Evolutionary conservation across 2,797 vertebrate species (phyloP), one percentile per base, ranked within the genome.

Genomic region (Cossypha heuglini): DNA sequence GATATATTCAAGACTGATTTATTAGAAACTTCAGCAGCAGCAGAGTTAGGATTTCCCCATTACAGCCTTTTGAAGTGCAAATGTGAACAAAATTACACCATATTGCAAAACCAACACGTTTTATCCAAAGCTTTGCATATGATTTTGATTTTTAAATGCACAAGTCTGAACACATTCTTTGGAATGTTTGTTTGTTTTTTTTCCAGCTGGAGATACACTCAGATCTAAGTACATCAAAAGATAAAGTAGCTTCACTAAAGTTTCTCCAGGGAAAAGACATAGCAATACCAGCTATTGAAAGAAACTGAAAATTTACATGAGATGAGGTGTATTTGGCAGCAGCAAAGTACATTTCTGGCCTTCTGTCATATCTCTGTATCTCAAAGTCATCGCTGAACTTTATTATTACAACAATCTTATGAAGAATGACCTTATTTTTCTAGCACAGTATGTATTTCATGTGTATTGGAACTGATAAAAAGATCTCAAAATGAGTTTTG

Each of bases 291-390:
- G 35, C 46, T 90, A 83, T 61, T 93, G 86, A 96, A 71, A 95
- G 54, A 97, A 89, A 91, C n/a, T 90, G 40, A 49, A 91, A 96
- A 97, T 97, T 97, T 96, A 97, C 86, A 88, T 88, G 88, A 96
- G 93, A 94, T 96, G 92, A 97, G 86, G 73, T 97, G 62, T 88
- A 96, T 97, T 91, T 89, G 94, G 85, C 91, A 92, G 61, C 52
- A 91, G 13, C 11, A 75, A 72, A 86, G 62, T 31, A 52, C 48
- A 46, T 90, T 90, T 85, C 79, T 93, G 55, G 17, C 40, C 24
- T 25, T 54, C 61, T 92, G 6, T 66, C 49, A 33, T 54, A 89
- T 63, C 77, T 82, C 16, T 78, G 0, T 61, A 74, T 61, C 64
- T 93, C 51, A 33, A 5, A 90, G 48, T 57, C 29, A 9, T 61